phyloP scores from a whole-genome alignment of 2,888 invertebrate species.

The Deroplatys truncata region DNA sequence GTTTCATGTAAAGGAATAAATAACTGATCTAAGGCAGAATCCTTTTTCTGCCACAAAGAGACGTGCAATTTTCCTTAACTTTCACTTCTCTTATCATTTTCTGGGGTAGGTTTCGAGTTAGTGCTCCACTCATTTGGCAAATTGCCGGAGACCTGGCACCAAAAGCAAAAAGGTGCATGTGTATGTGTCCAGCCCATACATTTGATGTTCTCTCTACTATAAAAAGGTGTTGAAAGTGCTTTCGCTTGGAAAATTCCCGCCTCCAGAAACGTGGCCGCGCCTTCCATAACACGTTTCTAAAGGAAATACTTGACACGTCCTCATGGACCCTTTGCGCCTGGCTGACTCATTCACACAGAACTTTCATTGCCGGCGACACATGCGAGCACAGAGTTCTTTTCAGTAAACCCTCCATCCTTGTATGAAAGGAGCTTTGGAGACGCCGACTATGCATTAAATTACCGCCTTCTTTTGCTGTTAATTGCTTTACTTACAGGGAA shows the following conservation, averaged over 20 bases:
- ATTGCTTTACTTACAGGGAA: no score
- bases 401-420: no score
- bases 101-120: neutral
- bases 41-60: neutral
- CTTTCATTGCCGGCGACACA: no score
- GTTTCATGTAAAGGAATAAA: no score
- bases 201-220: neutral
- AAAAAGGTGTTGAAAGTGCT: neutral
- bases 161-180: neutral
- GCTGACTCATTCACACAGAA: neutral
- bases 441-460: no score
- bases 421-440: no score
- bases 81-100: neutral
- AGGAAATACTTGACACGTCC: neutral
- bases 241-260: neutral
- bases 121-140: neutral
- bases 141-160: neutral
- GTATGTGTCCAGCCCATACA: neutral
- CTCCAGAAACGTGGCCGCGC: neutral
- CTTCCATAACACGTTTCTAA: neutral
- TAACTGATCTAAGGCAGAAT: no score
- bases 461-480: no score
- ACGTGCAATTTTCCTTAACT: neutral
- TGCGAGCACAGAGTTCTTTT: no score
- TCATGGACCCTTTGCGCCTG: neutral